Percentiles rank a stretch among this genome's conserved stretches.
phyloP scores from a whole-genome alignment of 2,113 vertebrate species.

The Clinocottus analis region DNA sequence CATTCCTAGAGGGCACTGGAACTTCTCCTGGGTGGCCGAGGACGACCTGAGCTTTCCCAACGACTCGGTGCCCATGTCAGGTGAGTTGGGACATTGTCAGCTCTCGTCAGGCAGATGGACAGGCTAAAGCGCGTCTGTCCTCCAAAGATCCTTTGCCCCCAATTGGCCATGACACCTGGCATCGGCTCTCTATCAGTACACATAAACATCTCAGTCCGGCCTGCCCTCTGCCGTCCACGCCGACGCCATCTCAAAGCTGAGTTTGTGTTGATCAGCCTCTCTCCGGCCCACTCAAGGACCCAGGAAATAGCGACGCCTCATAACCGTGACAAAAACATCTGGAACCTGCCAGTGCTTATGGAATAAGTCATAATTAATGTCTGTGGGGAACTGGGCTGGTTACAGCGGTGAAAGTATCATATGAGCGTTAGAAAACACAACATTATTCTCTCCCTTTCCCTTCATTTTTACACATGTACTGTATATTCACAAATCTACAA shows the following conservation, averaged over 20 bases:
- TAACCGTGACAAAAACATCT: not conserved
- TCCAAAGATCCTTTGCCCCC: conserved; percentile 31
- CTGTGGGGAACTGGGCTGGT: not conserved
- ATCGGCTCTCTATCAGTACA: conserved; percentile 59
- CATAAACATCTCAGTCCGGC: conserved; percentile 56
- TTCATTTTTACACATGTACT: not conserved
- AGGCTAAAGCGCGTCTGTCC: conserved; percentile 16
- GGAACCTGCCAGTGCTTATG: not conserved
- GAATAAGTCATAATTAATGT: not conserved
- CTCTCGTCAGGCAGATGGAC: conserved; percentile 49
- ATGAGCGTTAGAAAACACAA: not conserved
- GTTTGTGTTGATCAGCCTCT: conserved; percentile 3
- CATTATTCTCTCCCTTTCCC: not conserved
- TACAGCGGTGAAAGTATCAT: not conserved
- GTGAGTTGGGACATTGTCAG: conserved; percentile 75
- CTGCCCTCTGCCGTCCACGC: conserved; percentile 12
- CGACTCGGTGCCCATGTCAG: conserved; percentile 56
- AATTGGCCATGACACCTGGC: conserved; percentile 45
- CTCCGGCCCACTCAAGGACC: conserved; percentile 9
- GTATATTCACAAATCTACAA: not conserved
- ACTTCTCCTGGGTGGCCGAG: conserved; percentile 85
- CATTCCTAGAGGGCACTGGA: conserved; percentile 81
- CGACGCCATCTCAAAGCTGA: conserved; percentile 1
- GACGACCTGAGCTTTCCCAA: conserved; percentile 78
- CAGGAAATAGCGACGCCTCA: not conserved